Evolutionary conservation across 2,797 vertebrate genomes (phyloP).

Genomic region (Xenopus petersii): DNA sequence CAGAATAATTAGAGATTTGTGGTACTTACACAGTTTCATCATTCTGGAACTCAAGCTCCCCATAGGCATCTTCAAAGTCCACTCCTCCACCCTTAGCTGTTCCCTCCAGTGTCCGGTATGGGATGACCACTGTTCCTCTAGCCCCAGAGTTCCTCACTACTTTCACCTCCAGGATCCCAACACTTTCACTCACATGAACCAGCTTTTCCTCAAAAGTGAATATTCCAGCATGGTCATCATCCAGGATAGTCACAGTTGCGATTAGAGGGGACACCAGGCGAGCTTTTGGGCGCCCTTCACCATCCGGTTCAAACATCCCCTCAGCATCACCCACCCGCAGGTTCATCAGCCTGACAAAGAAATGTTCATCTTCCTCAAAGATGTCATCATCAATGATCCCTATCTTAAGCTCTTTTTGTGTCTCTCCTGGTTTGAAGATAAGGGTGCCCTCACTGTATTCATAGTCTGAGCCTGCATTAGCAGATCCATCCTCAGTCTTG

Average conservation of each 20-base stretch:
- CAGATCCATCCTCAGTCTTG: constrained; percentile 90
- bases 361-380: constrained; percentile 91
- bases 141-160: constrained; percentile 86
- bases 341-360: constrained; percentile 85
- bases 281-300: constrained; percentile 74
- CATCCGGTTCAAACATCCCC: constrained; percentile 87
- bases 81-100: constrained; percentile 75
- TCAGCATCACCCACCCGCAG: constrained; percentile 84
- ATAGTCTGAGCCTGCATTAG: constrained; percentile 84
- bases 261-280: constrained; percentile 79
- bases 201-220: constrained; percentile 84
- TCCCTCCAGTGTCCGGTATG: constrained; percentile 81
- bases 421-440: constrained; percentile 93
- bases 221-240: constrained; percentile 95
- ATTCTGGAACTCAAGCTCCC: constrained; percentile 89
- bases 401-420: constrained; percentile 82
- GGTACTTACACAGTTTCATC: constrained; percentile 86
- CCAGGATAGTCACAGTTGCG: constrained; percentile 90
- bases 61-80: constrained; percentile 81
- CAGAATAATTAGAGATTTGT: neutral
- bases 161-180: constrained; percentile 87
- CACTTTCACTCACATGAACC: constrained; percentile 85
- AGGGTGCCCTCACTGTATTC: constrained; percentile 87
- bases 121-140: constrained; percentile 84
- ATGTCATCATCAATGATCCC: constrained; percentile 94